phyloP scores from a whole-genome alignment of 2,113 vertebrate genomes.

The Romanogobio albipinnatus region DNA sequence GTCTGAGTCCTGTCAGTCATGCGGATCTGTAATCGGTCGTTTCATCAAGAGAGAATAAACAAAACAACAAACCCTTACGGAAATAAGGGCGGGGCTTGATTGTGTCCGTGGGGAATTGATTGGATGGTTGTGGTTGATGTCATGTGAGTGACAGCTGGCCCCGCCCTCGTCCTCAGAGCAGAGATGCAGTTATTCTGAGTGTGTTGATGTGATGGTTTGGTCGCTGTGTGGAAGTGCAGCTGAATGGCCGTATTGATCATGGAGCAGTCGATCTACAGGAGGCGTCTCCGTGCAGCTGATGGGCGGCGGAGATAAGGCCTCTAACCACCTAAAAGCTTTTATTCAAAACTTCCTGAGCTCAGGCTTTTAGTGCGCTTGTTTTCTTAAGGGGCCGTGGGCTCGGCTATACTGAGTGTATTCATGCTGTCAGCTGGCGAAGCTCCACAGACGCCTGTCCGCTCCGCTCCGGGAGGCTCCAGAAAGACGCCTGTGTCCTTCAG shows the following conservation, averaged over 20 bases:
- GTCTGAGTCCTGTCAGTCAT: too few relatives aligned
- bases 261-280: neutral
- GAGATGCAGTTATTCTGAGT: too few relatives aligned
- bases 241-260: slow-evolving; percentile 47
- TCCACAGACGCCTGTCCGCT: neutral
- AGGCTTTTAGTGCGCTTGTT: slow-evolving; percentile 48
- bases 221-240: neutral
- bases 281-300: neutral
- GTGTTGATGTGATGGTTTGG: too few relatives aligned
- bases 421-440: neutral
- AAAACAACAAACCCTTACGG: too few relatives aligned
- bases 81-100: too few relatives aligned
- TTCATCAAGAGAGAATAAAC: too few relatives aligned
- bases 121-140: too few relatives aligned
- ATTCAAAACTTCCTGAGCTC: slow-evolving; percentile 65
- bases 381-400: slow-evolving; percentile 22
- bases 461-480: slow-evolving; percentile 23
- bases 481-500: slow-evolving; percentile 59
- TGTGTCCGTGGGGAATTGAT: too few relatives aligned
- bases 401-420: slow-evolving; percentile 46
- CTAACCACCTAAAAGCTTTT: slow-evolving; percentile 67
- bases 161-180: too few relatives aligned
- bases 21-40: too few relatives aligned
- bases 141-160: too few relatives aligned
- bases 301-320: slow-evolving; percentile 71